phyloP scores from a whole-genome alignment of 1,140 invertebrate genomes.

The Condylostylus longicornis region DNA sequence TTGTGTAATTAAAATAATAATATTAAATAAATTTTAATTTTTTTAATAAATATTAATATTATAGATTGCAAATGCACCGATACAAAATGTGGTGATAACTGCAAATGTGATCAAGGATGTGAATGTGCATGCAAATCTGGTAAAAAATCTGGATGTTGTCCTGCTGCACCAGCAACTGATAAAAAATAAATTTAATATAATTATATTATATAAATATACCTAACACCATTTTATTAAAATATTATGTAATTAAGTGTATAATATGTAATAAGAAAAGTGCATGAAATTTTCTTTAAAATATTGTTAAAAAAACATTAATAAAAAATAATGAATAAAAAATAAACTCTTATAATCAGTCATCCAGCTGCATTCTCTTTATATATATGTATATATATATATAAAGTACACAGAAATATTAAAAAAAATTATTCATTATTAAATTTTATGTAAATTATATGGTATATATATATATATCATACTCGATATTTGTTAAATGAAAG shows the following conservation, averaged over 20 bases:
- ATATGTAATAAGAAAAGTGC: slow-evolving; percentile 1
- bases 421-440: no score
- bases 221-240: slow-evolving; percentile 5
- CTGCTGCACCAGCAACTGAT: slow-evolving; percentile 7
- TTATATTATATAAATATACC: neutral
- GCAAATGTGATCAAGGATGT: slow-evolving; percentile 35
- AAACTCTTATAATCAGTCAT: no score
- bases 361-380: no score
- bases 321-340: slow-evolving; percentile 4
- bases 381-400: no score
- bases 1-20: no score
- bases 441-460: no score
- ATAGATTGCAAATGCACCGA: slow-evolving; percentile 38
- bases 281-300: neutral
- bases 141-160: slow-evolving; percentile 8
- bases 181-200: slow-evolving; percentile 1
- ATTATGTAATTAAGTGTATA: slow-evolving; percentile 3
- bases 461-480: no score
- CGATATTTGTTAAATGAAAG: no score
- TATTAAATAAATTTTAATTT: no score
- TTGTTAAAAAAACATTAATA: slow-evolving; percentile 3
- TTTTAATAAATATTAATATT: slow-evolving; percentile 9
- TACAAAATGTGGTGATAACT: slow-evolving; percentile 32
- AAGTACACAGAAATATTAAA: no score
- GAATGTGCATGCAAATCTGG: slow-evolving; percentile 30